Evolutionary conservation across 37 sponge, comb jelly and placozoan species (phyloP), one percentile per base, ranked within the genome.

Genomic region (Corticium candelabrum): DNA sequence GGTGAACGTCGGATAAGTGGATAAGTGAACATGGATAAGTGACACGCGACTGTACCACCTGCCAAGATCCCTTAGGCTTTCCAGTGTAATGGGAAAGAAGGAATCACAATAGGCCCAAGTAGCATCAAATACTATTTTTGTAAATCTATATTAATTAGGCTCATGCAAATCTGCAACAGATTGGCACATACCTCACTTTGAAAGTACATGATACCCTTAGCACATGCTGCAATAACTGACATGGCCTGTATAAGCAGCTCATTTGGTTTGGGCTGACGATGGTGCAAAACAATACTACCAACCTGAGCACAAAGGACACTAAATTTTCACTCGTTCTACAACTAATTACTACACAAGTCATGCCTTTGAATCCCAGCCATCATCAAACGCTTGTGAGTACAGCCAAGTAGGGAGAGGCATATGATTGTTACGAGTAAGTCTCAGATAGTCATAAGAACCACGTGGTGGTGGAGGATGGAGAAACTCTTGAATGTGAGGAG

Each of bases 191-290:
- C 87, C 41, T 85, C 77, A 67, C 83, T 83, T 41, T 86, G 83
- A 37, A 86, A 86, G 80, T 86, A 86, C 87, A 86, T 86, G 33
- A 86, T 43, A 0, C 87, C 87, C 41, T 86, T 86, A 34, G 80
- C 83, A 82, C 87, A 86, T 36, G 76, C 87, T 68, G 83, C 82
- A 2, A 86, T 68, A 4, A 86, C 87, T 15, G 87, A 86, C 87
- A 86, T 86, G 62, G 87, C 87, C 74, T 86, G 87, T 40, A 86
- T 78, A n/a, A 81, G 68, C 35, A 71, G 77, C 43, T 86, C 87
- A 68, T 37, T 74, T 27, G 83, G 79, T 36, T 86, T 62, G 37
- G 87, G 87, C 37, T 78, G 40, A 21, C 87, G 79, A 34, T 82
- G 77, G 1, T 72, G 30, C n/a, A 86, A 78, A 21, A 82, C 41